Base-by-base conservation (phyloP, 1,140 invertebrate species). In the Ditylenchus dipsaci region DNA sequence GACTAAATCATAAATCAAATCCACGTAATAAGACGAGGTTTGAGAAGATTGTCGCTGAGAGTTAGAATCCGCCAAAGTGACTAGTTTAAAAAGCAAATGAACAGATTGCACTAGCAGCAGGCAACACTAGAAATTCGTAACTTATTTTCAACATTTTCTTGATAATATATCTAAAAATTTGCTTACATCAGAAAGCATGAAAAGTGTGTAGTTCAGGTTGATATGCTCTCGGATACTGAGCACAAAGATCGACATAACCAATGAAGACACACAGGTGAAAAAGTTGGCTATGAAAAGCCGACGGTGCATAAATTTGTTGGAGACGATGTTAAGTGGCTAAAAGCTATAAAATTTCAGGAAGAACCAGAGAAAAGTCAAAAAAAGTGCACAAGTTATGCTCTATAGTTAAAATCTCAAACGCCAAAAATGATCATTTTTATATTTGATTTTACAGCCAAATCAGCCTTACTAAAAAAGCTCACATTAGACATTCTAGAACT, bases 271-370 rank as follows among this genome's bases (percentile, higher is more conserved):
- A 27, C 43, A 26, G 8, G 64, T 73, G 21, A 78, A 63, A 47
- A 57, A 43, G 15, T 58, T 76, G 9, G 72, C 38, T 9, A 59
- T 42, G 43, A 77, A 76, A n/a, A 74, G 59, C 30, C 61, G 65
- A 0, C 58, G 38, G 26, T 74, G 74, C 15, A 67, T 49, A 1
- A 29, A 60, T 43, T 26, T 61, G 29, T 77, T 74, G 26, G 75
- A 74, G 30, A 74, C 29, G 29, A 75, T 53, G 49, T 75, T 76
- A 42, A 69, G 59, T n/a, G 71, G 57, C 69, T 78, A 23, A 69
- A 69, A 72, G 11, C 1, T 1, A 68, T 9, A 3, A 30, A 29
- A n/a, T n/a, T n/a, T n/a, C n/a, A n/a, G n/a, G n/a, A n/a, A n/a
- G n/a, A n/a, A n/a, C n/a, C n/a, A n/a, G n/a, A n/a, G n/a, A 23